These are phyloP conservation scores for Etheostoma spectabile DNA, from an alignment of 2,113 vertebrate species.

Conservation along the genomic window DNA sequence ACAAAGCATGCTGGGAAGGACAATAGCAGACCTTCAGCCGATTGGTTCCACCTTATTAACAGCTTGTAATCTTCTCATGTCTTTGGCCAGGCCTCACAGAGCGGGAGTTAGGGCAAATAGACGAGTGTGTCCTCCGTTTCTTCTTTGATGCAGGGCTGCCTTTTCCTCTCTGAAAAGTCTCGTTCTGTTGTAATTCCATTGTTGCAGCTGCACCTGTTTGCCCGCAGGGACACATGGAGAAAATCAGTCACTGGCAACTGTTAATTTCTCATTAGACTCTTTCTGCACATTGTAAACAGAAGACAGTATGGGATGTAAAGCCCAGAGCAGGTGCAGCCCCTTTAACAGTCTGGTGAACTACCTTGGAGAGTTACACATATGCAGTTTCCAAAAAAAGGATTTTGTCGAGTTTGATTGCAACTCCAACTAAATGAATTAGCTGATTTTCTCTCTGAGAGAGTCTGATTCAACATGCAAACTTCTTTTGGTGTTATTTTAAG, in stretches of 20 bases:
- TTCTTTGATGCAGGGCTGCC: conserved; percentile 72
- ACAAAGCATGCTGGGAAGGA: conserved; percentile 88
- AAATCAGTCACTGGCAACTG: conserved; percentile 84
- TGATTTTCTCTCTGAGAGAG: neutral
- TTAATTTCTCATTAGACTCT: conserved; percentile 85
- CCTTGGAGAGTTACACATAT: neutral
- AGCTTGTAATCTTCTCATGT: conserved; percentile 98
- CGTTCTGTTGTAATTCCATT: conserved; percentile 71
- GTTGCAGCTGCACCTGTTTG: conserved; percentile 83
- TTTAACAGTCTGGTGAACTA: conserved; percentile 1
- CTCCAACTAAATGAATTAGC: neutral
- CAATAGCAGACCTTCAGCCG: conserved; percentile 83
- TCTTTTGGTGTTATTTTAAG: neutral
- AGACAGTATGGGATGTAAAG: conserved; percentile 37
- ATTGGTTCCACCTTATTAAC: conserved; percentile 99
- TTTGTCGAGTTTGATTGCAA: neutral
- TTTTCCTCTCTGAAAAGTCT: conserved; percentile 65
- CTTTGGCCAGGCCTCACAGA: conserved; percentile 79
- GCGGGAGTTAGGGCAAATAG: conserved; percentile 65
- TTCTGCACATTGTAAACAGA: conserved; percentile 66
- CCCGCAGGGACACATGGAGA: conserved; percentile 59
- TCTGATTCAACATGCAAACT: neutral
- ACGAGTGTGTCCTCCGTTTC: conserved; percentile 60
- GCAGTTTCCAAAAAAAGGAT: neutral
- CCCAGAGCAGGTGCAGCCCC: conserved; percentile 57